These are phyloP conservation scores for Neotoma lepida DNA, from an alignment of 2,113 vertebrate genomes.

Conservation along the genomic window DNA sequence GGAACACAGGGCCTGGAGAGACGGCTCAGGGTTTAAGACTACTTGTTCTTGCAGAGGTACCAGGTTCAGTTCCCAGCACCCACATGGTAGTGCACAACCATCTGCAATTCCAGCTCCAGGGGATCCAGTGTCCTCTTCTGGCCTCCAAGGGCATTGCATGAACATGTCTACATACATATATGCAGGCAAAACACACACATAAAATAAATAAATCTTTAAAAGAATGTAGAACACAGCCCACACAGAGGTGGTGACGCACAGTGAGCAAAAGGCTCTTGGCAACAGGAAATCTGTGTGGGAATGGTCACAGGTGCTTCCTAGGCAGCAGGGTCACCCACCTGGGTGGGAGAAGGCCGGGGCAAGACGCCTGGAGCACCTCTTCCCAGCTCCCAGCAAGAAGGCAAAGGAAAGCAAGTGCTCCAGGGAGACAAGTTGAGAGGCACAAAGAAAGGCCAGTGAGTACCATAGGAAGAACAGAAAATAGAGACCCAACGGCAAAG, in stretches of 20 bases:
- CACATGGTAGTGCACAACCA: not conserved
- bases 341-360: accelerated
- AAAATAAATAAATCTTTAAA: not conserved
- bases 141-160: not conserved
- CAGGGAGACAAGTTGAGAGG: not conserved
- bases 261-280: too few relatives aligned
- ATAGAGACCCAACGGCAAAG: not conserved
- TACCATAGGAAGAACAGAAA: not conserved
- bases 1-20: not conserved
- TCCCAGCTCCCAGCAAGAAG: not conserved
- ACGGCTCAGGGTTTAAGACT: not conserved
- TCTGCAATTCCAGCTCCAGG: not conserved
- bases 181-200: not conserved
- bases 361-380: too few relatives aligned
- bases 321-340: not conserved
- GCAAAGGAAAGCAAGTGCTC: not conserved
- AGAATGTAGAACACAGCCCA: not conserved
- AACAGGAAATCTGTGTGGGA: not conserved
- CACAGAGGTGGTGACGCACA: not conserved
- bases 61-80: not conserved
- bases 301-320: too few relatives aligned
- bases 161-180: not conserved
- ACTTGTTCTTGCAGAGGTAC: not conserved
- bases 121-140: not conserved
- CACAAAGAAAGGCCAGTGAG: not conserved